phyloP scores from a whole-genome alignment of 30 jellyfish, hydroid and myxozoan genomes.

The Aurelia sp. region DNA sequence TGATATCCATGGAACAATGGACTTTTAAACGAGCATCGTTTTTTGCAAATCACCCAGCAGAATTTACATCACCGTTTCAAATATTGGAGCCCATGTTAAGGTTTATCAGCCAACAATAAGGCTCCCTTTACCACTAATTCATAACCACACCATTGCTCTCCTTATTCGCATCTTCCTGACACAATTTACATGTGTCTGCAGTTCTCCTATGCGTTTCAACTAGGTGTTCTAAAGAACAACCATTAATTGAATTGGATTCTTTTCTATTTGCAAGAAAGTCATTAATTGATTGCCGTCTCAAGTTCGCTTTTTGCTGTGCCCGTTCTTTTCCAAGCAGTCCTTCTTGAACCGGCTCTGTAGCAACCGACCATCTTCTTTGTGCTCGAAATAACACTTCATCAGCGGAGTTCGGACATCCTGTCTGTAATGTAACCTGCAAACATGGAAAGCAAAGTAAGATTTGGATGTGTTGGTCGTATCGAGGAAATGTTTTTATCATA shows the following conservation, averaged over 20 bases:
- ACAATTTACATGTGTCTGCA: constrained; percentile 67
- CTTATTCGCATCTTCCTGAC: constrained; percentile 49
- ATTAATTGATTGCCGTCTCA: constrained; percentile 44
- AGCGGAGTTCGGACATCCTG: constrained; percentile 57
- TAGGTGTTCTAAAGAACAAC: constrained; percentile 59
- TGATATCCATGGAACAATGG: too few relatives aligned
- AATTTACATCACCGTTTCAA: too few relatives aligned
- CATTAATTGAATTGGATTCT: constrained; percentile 56
- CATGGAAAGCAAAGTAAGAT: not conserved
- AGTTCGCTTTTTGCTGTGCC: not conserved
- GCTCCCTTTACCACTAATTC: too few relatives aligned
- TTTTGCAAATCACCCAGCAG: too few relatives aligned
- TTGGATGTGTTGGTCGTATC: too few relatives aligned
- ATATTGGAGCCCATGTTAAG: too few relatives aligned
- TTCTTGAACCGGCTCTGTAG: not conserved
- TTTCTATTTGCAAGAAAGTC: constrained; percentile 44
- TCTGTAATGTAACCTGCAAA: constrained; percentile 41
- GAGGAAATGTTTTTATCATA: too few relatives aligned
- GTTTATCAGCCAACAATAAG: too few relatives aligned
- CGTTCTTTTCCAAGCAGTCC: constrained; percentile 6
- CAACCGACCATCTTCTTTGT: constrained; percentile 47
- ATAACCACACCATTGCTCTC: too few relatives aligned
- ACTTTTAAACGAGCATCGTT: too few relatives aligned
- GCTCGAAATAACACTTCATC: constrained; percentile 56
- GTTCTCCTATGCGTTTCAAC: constrained; percentile 60